Conservation (phyloP, 1,140 invertebrate genomes). For the Pentalonia nigronervosa region DNA sequence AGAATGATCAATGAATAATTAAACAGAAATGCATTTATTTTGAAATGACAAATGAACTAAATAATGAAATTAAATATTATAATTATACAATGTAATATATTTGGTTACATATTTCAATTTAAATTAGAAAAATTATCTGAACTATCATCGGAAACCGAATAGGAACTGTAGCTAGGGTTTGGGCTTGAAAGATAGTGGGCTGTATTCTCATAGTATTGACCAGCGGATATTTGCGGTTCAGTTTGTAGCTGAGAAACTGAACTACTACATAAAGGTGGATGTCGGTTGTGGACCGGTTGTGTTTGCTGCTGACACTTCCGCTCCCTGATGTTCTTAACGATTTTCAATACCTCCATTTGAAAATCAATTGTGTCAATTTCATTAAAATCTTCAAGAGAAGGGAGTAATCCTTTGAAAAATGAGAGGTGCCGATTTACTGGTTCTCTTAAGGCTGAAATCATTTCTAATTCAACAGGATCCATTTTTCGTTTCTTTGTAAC, state of each 20-base stretch:
- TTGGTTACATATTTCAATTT: constrained; percentile 8
- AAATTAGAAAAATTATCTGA: background rate
- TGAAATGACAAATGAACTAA: background rate
- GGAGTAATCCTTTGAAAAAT: constrained; percentile 24
- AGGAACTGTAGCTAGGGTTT: background rate
- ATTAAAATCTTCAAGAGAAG: background rate
- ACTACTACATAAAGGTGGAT: constrained; percentile 1
- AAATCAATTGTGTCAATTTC: background rate
- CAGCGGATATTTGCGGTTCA: background rate
- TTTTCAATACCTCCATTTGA: background rate
- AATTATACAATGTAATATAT: background rate
- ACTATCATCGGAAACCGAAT: constrained; percentile 4
- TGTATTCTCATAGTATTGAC: background rate
- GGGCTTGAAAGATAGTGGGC: background rate
- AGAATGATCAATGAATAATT: background rate
- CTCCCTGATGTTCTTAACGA: constrained; percentile 10
- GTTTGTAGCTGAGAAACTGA: background rate
- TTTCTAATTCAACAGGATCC: background rate
- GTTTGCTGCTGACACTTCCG: background rate
- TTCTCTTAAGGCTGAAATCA: background rate
- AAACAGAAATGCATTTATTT: background rate
- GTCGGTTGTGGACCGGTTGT: background rate
- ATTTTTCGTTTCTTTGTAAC: constrained; percentile 6
- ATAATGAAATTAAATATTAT: constrained; percentile 11
- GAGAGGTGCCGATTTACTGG: background rate